Percentiles rank a stretch among this genome's conserved stretches.
Conservation (phyloP, 2,888 invertebrate species). For the Drosophila stalkeri region DNA sequence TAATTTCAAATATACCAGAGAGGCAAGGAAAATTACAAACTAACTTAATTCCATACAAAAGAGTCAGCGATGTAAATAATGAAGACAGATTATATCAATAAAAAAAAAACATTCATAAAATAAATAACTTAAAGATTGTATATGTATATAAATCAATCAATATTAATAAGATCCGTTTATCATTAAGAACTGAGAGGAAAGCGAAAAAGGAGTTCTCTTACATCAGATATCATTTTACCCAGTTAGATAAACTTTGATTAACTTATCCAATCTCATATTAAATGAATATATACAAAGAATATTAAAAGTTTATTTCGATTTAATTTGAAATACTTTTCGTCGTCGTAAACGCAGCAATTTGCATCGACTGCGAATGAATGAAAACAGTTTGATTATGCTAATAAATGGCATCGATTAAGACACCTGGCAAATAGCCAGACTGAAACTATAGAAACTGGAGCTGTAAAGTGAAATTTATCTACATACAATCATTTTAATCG, state of each 20-base stretch:
- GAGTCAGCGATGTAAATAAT: no score
- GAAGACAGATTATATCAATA: no score
- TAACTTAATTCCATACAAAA: background rate
- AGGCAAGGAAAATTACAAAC: background rate
- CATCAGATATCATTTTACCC: background rate
- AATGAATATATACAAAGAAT: background rate
- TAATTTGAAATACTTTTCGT: background rate
- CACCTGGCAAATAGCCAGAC: background rate
- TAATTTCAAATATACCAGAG: background rate
- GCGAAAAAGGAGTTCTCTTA: background rate
- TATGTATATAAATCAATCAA: no score
- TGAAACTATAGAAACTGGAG: slow-evolving; percentile 13
- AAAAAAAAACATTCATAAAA: no score
- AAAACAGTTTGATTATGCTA: slow-evolving; percentile 11
- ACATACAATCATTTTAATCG: background rate
- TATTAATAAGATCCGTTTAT: no score
- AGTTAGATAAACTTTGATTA: background rate
- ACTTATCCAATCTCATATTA: background rate
- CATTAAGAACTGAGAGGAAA: background rate
- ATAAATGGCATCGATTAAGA: slow-evolving; percentile 27
- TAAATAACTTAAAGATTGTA: no score
- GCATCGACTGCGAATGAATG: background rate
- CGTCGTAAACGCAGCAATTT: background rate
- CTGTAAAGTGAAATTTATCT: slow-evolving; percentile 18
- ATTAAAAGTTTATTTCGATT: background rate